A percentile compares a stretch with the other conserved stretches of the same genome.
Evolutionary conservation across 1,140 invertebrate species (phyloP).

Genomic region (Lasioglossum baleicum): DNA sequence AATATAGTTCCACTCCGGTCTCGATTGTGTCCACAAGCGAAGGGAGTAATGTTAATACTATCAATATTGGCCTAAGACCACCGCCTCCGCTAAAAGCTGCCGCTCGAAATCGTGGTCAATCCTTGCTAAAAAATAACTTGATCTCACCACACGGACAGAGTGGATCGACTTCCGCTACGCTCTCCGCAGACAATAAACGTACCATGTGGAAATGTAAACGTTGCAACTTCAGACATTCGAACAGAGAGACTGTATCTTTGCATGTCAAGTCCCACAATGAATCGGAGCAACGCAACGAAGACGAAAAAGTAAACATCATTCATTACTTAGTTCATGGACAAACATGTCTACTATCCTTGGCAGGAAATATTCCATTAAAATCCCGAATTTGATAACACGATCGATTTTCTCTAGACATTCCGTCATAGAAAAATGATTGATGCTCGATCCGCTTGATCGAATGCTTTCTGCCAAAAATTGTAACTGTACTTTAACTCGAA

Average conservation of each 20-base stretch:
- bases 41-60: slow-evolving; percentile 32
- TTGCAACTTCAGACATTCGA: slow-evolving; percentile 88
- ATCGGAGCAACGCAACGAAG: slow-evolving; percentile 39
- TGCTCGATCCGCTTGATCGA: no score
- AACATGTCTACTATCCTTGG: no score
- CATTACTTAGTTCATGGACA: no score
- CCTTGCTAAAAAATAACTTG: slow-evolving; percentile 71
- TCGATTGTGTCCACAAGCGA: slow-evolving; percentile 31
- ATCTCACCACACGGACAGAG: slow-evolving; percentile 35
- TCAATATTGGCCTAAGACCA: slow-evolving; percentile 58
- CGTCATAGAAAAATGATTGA: no score
- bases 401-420: no score
- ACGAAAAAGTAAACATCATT: slow-evolving; percentile 58
- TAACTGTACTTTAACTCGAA: background rate
- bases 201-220: slow-evolving; percentile 91
- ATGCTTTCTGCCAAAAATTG: no score
- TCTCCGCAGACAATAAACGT: slow-evolving; percentile 78
- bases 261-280: slow-evolving; percentile 85
- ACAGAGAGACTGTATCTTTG: slow-evolving; percentile 83
- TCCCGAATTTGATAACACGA: no score
- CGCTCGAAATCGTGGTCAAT: slow-evolving; percentile 67
- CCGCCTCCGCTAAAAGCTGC: slow-evolving; percentile 70
- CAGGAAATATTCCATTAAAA: no score
- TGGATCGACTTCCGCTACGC: slow-evolving; percentile 30
- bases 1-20: slow-evolving; percentile 38